These are phyloP conservation scores for Megastigmus dorsalis DNA, from an alignment of 2,888 invertebrate genomes.

Conservation along the genomic window DNA sequence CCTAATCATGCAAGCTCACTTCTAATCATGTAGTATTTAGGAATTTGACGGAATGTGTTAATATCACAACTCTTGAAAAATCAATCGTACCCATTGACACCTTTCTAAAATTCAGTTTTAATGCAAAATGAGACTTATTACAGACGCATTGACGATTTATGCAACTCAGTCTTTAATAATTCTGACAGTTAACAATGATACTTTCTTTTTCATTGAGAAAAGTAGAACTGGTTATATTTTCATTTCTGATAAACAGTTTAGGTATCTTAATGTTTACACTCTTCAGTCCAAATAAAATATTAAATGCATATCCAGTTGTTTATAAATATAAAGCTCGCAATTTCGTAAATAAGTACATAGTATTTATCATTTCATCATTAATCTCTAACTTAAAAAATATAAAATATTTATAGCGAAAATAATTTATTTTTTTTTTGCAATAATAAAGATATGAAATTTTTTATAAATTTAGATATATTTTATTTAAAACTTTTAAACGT, in stretches of 20 bases:
- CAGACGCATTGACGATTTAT: constrained; percentile 44
- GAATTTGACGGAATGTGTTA: constrained; percentile 39
- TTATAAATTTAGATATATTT: constrained; percentile 20
- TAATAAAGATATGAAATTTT: constrained; percentile 14
- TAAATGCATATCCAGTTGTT: neutral
- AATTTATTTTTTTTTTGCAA: too few species aligned
- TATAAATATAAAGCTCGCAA: constrained; percentile 22
- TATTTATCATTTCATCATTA: too few species aligned
- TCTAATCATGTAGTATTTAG: constrained; percentile 14
- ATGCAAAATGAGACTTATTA: constrained; percentile 37
- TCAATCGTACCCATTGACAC: constrained; percentile 19
- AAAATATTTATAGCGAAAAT: too few species aligned
- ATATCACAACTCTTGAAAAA: constrained; percentile 26
- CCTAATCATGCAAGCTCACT: constrained; percentile 28
- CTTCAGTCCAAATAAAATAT: constrained; percentile 12
- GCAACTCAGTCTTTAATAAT: constrained; percentile 51
- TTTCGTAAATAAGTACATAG: constrained; percentile 13
- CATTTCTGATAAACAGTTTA: constrained; percentile 11
- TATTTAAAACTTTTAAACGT: constrained; percentile 2
- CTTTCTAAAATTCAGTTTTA: neutral
- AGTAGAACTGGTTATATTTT: constrained; percentile 17
- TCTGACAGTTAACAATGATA: constrained; percentile 43
- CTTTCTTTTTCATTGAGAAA: constrained; percentile 35
- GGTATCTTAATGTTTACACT: constrained; percentile 1
- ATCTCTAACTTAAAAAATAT: too few species aligned